phyloP scores from a whole-genome alignment of 2,888 invertebrate species.

The Caenorhabditis sp. region DNA sequence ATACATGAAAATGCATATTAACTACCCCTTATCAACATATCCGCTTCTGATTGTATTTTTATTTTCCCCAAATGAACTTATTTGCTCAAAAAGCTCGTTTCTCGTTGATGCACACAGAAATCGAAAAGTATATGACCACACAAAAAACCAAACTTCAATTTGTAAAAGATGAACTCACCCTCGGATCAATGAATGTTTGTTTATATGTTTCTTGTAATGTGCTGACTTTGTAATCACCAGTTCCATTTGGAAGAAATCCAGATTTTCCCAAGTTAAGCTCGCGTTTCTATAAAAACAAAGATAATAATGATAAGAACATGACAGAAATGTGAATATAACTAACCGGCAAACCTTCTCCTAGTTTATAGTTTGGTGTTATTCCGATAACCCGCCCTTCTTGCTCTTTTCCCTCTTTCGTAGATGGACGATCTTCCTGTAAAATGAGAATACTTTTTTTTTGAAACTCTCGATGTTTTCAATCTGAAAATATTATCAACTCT shows the following conservation, averaged over 20 bases:
- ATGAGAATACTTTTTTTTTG: background rate
- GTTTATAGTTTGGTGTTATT: constrained; percentile 68
- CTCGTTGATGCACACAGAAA: background rate
- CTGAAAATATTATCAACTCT: background rate
- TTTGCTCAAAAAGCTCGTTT: background rate
- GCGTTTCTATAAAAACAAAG: constrained; percentile 23
- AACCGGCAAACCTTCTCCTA: constrained; percentile 60
- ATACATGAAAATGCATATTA: background rate
- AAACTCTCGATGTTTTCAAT: background rate
- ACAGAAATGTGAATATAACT: too few species aligned
- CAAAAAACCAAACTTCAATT: background rate
- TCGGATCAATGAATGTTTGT: constrained; percentile 71
- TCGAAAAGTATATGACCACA: too few species aligned
- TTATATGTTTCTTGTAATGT: constrained; percentile 66
- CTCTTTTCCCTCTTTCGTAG: constrained; percentile 49
- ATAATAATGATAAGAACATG: too few species aligned
- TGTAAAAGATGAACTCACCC: constrained; percentile 44
- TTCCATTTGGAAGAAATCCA: constrained; percentile 54
- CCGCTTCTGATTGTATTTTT: background rate
- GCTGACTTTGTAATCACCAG: constrained; percentile 68
- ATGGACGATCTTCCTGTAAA: constrained; percentile 55
- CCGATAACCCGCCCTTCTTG: constrained; percentile 51
- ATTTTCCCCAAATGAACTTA: background rate
- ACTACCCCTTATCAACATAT: background rate
- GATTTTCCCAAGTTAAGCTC: constrained; percentile 51